These are phyloP conservation scores for Enteromius viviparus DNA, from an alignment of 2,797 vertebrate genomes.

Conservation along the genomic window DNA sequence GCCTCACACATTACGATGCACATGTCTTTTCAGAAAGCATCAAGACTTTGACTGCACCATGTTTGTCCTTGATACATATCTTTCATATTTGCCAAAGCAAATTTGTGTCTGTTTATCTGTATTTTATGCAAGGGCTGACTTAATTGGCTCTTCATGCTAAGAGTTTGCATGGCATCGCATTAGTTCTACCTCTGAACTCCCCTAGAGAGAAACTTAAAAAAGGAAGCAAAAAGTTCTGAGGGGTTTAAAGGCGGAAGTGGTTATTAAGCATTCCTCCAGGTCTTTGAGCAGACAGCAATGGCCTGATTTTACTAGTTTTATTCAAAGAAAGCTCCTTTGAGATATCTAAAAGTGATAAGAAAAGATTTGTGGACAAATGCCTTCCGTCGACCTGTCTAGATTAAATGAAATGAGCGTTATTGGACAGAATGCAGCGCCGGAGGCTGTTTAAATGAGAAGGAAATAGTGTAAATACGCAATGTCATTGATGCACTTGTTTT, in stretches of 20 bases:
- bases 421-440: not conserved
- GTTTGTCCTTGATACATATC: constrained; percentile 24
- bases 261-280: constrained; percentile 5
- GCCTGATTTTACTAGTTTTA: not conserved
- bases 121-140: not conserved
- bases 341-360: not conserved
- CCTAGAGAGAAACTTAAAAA: constrained; percentile 1
- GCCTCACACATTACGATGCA: not conserved
- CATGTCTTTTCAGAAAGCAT: not conserved
- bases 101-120: constrained; percentile 19
- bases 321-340: not conserved
- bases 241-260: constrained; percentile 6
- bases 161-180: constrained; percentile 18
- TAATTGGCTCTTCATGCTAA: constrained; percentile 34
- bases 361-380: not conserved
- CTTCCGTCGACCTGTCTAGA: not conserved
- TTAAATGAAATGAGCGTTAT: not conserved
- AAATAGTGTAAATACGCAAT: not conserved
- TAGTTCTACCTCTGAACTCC: constrained; percentile 29
- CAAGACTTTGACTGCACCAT: not conserved
- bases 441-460: constrained; percentile 10
- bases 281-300: constrained; percentile 8
- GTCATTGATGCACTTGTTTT: not conserved
- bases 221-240: not conserved
- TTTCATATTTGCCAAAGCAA: constrained; percentile 21